phyloP scores from a whole-genome alignment of 2,113 vertebrate species.

The Haplochromis vanheusdeni region DNA sequence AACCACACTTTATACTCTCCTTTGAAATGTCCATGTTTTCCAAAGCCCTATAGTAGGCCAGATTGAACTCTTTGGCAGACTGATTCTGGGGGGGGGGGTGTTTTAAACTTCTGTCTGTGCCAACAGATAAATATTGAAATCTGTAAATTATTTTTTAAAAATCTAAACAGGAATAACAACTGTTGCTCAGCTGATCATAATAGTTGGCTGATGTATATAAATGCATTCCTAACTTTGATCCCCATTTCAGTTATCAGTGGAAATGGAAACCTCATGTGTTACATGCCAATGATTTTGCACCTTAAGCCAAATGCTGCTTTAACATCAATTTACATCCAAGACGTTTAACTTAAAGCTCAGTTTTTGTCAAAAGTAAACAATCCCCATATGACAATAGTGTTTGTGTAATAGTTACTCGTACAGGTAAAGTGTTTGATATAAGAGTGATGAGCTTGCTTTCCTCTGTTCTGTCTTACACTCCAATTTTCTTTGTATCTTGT shows the following conservation, averaged over 20 bases:
- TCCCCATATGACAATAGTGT: not conserved
- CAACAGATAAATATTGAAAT: not conserved
- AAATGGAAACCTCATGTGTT: not conserved
- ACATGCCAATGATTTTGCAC: not conserved
- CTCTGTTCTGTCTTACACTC: not conserved
- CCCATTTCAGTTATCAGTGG: not conserved
- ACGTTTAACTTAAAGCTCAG: not conserved
- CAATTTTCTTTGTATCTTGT: not conserved
- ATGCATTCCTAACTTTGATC: not conserved
- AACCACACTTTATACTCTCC: not conserved
- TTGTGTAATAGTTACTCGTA: not conserved
- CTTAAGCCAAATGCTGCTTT: not conserved
- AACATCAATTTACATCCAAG: not conserved
- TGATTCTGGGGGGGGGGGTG: not conserved
- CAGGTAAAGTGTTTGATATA: not conserved
- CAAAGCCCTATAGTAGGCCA: not conserved
- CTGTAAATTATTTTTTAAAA: not conserved
- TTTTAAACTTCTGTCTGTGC: not conserved
- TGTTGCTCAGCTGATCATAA: not conserved
- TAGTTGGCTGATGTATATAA: not conserved
- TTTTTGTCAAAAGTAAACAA: not conserved
- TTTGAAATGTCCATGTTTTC: not conserved
- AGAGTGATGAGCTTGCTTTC: not conserved
- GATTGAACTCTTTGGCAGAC: not conserved
- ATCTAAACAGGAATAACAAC: not conserved